phyloP scores from a whole-genome alignment of 2,888 invertebrate species.

The Agapostemon virescens region DNA sequence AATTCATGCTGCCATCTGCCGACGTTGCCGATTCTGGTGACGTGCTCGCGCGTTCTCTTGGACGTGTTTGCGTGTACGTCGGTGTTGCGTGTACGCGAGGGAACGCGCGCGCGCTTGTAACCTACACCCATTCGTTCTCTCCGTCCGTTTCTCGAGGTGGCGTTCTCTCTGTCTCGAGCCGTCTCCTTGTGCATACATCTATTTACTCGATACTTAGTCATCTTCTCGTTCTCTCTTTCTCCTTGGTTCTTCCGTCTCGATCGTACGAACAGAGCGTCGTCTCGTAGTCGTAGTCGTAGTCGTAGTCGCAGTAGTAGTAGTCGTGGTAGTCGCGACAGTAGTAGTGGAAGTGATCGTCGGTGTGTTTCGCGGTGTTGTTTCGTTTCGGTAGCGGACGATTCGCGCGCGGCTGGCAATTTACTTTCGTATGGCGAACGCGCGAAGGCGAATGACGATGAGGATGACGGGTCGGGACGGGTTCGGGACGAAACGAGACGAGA shows the following conservation, averaged over 20 bases:
- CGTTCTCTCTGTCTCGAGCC: conserved; percentile 30
- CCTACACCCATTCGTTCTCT: conserved; percentile 18
- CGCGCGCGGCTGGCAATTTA: conserved; percentile 59
- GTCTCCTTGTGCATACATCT: conserved; percentile 52
- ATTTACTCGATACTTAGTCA: conserved; percentile 60
- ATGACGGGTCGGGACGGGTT: conserved; percentile 9
- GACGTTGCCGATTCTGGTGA: conserved; percentile 50
- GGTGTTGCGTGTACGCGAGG: no score
- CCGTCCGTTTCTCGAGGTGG: conserved; percentile 49
- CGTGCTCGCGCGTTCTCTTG: neutral
- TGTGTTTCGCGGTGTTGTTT: conserved; percentile 10
- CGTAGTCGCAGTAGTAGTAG: no score
- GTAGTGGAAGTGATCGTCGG: no score
- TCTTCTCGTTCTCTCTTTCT: conserved; percentile 42
- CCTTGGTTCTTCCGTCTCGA: conserved; percentile 7
- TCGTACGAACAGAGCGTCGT: neutral
- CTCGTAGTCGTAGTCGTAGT: no score
- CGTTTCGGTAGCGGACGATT: conserved; percentile 57
- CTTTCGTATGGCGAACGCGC: conserved; percentile 51
- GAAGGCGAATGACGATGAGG: conserved; percentile 20
- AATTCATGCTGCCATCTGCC: conserved; percentile 63
- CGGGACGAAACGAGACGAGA: neutral
- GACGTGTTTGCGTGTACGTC: conserved; percentile 18
- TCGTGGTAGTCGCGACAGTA: no score
- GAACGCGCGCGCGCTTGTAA: conserved; percentile 35